phyloP scores from a whole-genome alignment of 2,113 vertebrate species.

The Oncorhynchus tshawytscha region DNA sequence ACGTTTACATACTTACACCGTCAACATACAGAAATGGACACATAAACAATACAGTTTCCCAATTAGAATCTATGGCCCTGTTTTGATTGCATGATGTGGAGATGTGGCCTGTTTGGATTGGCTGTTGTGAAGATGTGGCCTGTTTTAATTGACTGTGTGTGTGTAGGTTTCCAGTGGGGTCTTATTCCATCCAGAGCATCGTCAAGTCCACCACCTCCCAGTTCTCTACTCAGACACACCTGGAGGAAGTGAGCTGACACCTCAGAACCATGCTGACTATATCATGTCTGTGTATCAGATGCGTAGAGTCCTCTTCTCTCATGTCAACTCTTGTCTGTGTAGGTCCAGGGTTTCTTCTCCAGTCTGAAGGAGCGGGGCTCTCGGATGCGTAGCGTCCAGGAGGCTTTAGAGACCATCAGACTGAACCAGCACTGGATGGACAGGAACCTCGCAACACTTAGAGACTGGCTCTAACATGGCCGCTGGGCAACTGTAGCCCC shows the following conservation, averaged over 20 bases:
- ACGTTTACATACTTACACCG: not conserved
- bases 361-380: constrained; percentile 80
- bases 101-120: no score
- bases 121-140: no score
- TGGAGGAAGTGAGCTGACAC: constrained; percentile 79
- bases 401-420: constrained; percentile 86
- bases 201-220: constrained; percentile 81
- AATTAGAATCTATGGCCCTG: no score
- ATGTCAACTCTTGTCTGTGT: constrained; percentile 55
- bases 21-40: not conserved
- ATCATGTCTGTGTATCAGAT: not conserved
- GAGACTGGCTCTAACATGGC: constrained; percentile 67
- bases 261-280: not conserved
- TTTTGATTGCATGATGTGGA: no score
- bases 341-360: constrained; percentile 89
- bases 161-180: constrained; percentile 85
- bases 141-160: not conserved
- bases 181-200: constrained; percentile 84
- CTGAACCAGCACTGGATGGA: constrained; percentile 89
- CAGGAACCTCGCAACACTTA: constrained; percentile 75
- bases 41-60: not conserved
- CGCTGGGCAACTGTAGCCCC: not conserved
- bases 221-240: constrained; percentile 84
- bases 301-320: not conserved
- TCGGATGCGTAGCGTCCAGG: constrained; percentile 81